Conservation (phyloP, 2,797 vertebrate genomes). For the Anguilla anguilla region DNA sequence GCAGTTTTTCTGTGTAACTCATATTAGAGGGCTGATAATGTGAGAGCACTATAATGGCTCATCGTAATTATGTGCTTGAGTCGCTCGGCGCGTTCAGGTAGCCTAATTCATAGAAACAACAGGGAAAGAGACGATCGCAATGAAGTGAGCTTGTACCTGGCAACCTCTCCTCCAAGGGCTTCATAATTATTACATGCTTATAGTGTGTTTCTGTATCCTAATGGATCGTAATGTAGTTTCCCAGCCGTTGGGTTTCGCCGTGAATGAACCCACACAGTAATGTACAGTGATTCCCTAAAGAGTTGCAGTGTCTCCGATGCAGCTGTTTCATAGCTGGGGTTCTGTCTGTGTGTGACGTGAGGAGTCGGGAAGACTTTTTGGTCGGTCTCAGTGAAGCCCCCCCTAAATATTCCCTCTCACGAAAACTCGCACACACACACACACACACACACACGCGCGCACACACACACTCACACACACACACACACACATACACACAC, state of each 20-base stretch:
- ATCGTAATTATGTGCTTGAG: background rate
- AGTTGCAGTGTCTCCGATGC: background rate
- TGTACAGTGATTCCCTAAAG: background rate
- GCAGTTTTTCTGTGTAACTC: background rate
- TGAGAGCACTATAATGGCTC: background rate
- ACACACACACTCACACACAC: slow-evolving; percentile 45
- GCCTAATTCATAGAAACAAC: no score
- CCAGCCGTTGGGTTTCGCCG: background rate
- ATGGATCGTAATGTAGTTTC: background rate
- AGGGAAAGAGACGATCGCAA: no score
- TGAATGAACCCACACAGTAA: background rate
- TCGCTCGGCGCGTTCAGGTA: no score
- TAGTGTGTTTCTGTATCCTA: background rate
- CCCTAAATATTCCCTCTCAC: slow-evolving; percentile 73
- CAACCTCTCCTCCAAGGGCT: no score
- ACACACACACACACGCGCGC: no score
- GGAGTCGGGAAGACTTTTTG: slow-evolving; percentile 68
- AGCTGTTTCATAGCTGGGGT: background rate
- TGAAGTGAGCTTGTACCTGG: no score
- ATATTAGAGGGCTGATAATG: background rate
- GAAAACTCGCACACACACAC: slow-evolving; percentile 56
- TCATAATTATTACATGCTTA: background rate
- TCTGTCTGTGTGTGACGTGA: slow-evolving; percentile 42
- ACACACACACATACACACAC: slow-evolving; percentile 34
- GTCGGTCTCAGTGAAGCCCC: slow-evolving; percentile 67